Base-by-base conservation (phyloP, 2,888 invertebrate genomes). In the Amphimallon solstitiale region DNA sequence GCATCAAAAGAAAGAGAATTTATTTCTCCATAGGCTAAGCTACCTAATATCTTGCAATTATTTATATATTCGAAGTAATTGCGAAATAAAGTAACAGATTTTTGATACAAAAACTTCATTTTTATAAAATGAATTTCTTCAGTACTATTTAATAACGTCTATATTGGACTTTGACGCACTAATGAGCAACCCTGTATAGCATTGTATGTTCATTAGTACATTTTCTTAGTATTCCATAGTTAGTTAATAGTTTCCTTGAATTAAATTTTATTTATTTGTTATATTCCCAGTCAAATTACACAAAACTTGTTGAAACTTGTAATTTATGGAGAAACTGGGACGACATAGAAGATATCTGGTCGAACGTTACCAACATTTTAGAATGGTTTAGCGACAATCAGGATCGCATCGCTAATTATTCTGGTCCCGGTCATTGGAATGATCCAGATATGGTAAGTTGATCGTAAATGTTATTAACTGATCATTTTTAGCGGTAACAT, bases 361-460 rank as follows among this genome's bases (percentile, higher is more conserved):
- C 76, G 0, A 88, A 87, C 12, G 81, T 90, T 6, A 82, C 81
- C 1, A 80, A 77, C 49, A 88, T 90, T 72, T 84, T 89, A 75
- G 80, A 86, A 72, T 90, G 88, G 86, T 90, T 89, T 75, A 88
- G 86, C 5, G 81, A 84, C 56, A 86, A 89, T 76, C 90, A 90
- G 78, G 86, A 88, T 37, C 79, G 86, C 46, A 80, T 90, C 56
- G 84, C 85, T 0, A 74, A 82, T 5, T 83, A 86, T 77, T 86
- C 89, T 1, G 90, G 90, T 0, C 89, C 90, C 0, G 91, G 91
- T 2, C 88, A 88, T 74, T 91, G 90, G 90, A 90, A 90, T 73
- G 91, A 91, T 76, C 90, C 90, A 5, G 91, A 91, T 76, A 91
- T 90, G 90, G 90, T 90, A 79, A 72, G 34, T 49, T 21, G 34